Evolutionary conservation across 2,888 invertebrate genomes (phyloP).

Genomic region (Diaprepes abbreviatus): DNA sequence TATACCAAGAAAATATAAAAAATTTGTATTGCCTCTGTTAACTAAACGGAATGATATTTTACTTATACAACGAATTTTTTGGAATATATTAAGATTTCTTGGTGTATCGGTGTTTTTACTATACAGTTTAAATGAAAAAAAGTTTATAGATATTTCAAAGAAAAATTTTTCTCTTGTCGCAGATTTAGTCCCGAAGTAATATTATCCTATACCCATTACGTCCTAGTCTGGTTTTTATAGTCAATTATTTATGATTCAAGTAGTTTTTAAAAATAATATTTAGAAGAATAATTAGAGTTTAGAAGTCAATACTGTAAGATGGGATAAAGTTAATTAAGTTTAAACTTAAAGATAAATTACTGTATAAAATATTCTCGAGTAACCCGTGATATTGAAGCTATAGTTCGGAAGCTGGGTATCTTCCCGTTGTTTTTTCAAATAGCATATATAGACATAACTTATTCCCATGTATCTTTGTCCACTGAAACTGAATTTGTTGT

Average conservation of each 20-base stretch:
- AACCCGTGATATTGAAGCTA: too few relatives aligned
- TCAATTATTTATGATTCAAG: conserved; percentile 60
- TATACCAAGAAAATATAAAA: background rate
- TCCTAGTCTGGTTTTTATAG: conserved; percentile 66
- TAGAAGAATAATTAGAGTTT: too few relatives aligned
- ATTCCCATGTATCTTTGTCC: too few relatives aligned
- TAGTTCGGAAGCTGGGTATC: too few relatives aligned
- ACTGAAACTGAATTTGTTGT: too few relatives aligned
- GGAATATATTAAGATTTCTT: background rate
- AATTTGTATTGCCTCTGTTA: background rate
- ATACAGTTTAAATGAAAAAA: background rate
- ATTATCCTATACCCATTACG: conserved; percentile 39
- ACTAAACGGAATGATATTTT: too few relatives aligned
- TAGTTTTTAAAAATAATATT: conserved; percentile 17
- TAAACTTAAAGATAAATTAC: too few relatives aligned
- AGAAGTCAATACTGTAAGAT: too few relatives aligned
- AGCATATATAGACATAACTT: too few relatives aligned
- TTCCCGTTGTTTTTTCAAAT: too few relatives aligned
- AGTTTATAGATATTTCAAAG: conserved; percentile 3
- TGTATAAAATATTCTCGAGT: too few relatives aligned
- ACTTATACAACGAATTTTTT: background rate
- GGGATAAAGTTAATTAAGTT: too few relatives aligned
- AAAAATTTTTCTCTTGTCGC: conserved; percentile 58
- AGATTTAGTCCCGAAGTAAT: conserved; percentile 63
- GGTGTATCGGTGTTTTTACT: background rate